Percentiles rank a stretch among this genome's conserved stretches.
phyloP scores from a whole-genome alignment of 2,888 invertebrate genomes.

The Dynastes grantii region DNA sequence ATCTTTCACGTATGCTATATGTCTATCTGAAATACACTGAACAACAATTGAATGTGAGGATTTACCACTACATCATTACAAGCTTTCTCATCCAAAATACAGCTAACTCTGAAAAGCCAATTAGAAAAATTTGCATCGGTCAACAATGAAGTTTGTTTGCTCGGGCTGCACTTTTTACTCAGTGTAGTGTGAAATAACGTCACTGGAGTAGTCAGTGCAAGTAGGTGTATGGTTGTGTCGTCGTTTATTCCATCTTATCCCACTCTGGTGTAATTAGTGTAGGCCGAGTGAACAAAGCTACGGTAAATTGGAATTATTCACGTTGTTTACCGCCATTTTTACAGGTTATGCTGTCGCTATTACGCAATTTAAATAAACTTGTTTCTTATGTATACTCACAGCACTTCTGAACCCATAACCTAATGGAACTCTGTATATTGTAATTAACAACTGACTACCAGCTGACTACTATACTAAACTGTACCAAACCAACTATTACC shows the following conservation, averaged over 20 bases:
- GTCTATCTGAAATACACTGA: constrained; percentile 12
- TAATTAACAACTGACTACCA: too few species aligned
- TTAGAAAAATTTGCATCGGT: constrained; percentile 12
- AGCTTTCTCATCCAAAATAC: constrained; percentile 14
- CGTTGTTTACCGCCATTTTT: constrained; percentile 8
- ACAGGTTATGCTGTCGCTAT: constrained; percentile 7
- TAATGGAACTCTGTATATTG: background rate
- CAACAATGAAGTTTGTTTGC: background rate
- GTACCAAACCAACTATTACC: too few species aligned
- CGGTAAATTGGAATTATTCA: constrained; percentile 18
- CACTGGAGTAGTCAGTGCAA: too few species aligned
- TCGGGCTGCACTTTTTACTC: too few species aligned
- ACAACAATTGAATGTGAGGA: constrained; percentile 21
- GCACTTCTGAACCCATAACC: background rate
- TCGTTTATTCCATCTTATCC: too few species aligned
- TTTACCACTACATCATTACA: constrained; percentile 32
- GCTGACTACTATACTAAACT: too few species aligned
- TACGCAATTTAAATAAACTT: background rate
- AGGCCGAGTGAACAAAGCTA: too few species aligned
- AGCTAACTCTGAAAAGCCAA: constrained; percentile 19
- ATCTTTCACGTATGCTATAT: constrained; percentile 17
- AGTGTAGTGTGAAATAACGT: too few species aligned
- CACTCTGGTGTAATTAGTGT: too few species aligned
- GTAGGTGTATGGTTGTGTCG: too few species aligned
- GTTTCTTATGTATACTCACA: background rate